These are phyloP conservation scores for Meganola albula DNA, from an alignment of 2,888 invertebrate species.

Conservation along the genomic window DNA sequence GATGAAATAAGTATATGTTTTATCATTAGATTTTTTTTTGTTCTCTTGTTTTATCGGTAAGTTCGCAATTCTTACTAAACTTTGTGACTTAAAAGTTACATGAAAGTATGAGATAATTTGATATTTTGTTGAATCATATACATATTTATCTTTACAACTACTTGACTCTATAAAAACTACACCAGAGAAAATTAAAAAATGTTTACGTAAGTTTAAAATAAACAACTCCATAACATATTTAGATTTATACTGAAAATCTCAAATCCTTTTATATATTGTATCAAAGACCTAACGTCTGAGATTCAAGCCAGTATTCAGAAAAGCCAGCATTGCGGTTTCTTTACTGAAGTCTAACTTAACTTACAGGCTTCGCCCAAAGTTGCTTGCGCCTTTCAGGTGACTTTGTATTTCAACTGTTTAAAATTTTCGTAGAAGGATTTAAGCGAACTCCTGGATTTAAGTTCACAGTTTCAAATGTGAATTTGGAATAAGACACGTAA, in stretches of 20 bases:
- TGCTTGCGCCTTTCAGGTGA: constrained; percentile 63
- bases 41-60: no score
- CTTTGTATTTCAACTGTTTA: constrained; percentile 49
- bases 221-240: no score
- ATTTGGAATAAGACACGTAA: constrained; percentile 33
- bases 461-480: constrained; percentile 53
- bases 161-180: no score
- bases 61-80: no score
- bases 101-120: no score
- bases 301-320: constrained; percentile 68
- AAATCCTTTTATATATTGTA: constrained; percentile 34
- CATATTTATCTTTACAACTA: no score
- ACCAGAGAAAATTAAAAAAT: constrained; percentile 1
- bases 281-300: constrained; percentile 41
- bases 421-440: constrained; percentile 52
- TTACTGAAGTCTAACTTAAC: constrained; percentile 67
- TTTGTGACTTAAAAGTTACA: no score
- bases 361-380: constrained; percentile 65
- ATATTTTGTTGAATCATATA: no score
- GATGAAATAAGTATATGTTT: no score
- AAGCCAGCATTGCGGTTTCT: constrained; percentile 65
- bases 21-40: no score
- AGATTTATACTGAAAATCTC: constrained; percentile 13
- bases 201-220: no score
- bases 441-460: constrained; percentile 52